phyloP scores from a whole-genome alignment of 1,140 invertebrate species.

The Zaprionus lachaisei region DNA sequence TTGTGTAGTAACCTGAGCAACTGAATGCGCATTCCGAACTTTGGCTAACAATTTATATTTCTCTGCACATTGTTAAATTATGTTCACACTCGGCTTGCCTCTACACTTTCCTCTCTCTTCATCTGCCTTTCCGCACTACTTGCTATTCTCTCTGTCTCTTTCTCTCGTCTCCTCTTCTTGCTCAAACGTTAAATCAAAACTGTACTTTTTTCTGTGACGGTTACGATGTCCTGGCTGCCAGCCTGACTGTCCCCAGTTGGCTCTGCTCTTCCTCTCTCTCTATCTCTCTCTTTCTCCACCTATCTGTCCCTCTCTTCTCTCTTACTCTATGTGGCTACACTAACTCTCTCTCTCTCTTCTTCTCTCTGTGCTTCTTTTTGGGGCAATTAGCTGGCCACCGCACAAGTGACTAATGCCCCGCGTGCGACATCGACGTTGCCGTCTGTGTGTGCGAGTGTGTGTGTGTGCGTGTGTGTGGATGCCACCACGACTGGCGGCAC shows the following conservation, averaged over 20 bases:
- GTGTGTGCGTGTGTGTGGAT: slow-evolving; percentile 35
- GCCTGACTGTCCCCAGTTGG: slow-evolving; percentile 12
- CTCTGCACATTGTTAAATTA: slow-evolving; percentile 51
- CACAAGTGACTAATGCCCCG: slow-evolving; percentile 51
- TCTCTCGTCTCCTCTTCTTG: not conserved
- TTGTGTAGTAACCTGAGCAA: slow-evolving; percentile 44
- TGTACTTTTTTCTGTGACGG: slow-evolving; percentile 69
- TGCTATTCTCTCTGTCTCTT: not conserved
- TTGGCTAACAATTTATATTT: slow-evolving; percentile 42
- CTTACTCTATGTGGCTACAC: not conserved
- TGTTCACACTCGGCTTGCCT: slow-evolving; percentile 58
- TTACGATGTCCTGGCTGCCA: slow-evolving; percentile 67
- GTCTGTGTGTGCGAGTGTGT: not conserved
- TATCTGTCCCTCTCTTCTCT: not conserved
- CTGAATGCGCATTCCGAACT: slow-evolving; percentile 9
- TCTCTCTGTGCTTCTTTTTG: slow-evolving; percentile 10
- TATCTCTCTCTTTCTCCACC: not conserved
- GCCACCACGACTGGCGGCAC: slow-evolving; percentile 55
- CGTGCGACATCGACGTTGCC: not conserved
- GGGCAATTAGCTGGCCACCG: slow-evolving; percentile 51
- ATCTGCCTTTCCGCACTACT: not conserved
- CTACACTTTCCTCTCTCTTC: not conserved
- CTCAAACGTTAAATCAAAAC: slow-evolving; percentile 71
- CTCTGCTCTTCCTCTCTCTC: not conserved
- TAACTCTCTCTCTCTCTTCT: not conserved